Base-by-base conservation (phyloP, 2,113 vertebrate species). In the Anser cygnoides region DNA sequence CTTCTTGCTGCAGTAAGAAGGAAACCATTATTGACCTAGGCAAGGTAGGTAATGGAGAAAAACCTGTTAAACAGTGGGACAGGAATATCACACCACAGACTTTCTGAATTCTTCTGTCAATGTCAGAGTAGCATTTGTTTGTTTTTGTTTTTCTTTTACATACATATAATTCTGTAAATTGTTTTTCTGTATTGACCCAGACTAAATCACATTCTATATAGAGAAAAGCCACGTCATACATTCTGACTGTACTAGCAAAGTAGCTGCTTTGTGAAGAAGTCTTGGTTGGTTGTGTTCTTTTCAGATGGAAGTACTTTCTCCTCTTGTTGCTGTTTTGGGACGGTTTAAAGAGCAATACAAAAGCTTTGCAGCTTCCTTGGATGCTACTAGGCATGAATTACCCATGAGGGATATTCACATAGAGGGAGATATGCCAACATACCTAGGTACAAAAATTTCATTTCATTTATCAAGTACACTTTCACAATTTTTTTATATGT, bases 361-460 rank as follows among this genome's bases (percentile, higher is more conserved):
- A 87, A 92, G 55, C 13, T 98, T 99, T 46, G 98, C 98, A 16
- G 89, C 74, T 6, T 98, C 99, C 13, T 76, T 99, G 88, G 99
- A 99, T 91, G 95, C 97, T 58, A 98, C 98, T 0, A 96, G 98
- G 33, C 99, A 99, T 1, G 97, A 98, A 78, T 97, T 99, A 20
- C 98, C 99, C 2, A 84, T 98, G 37, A 98, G 97, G 77, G 98
- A 98, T 25, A 96, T 99, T 90, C 97, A 99, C 94, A 86, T 98
- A 84, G 97, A 97, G 4, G 98, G 97, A 13, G 97, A 98, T 11
- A 77, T 86, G 26, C 84, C 61, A 39, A 89, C 96, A 43, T 99
- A 98, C 83, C 92, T 99, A 87, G 99, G 99, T 99, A 98, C 43
- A 97, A 76, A 71, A 80, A 46, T n/a, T 5, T 26, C 3, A 71